A percentile compares a stretch with the other conserved stretches of the same genome.
Evolutionary conservation across 1,140 invertebrate genomes (phyloP).

Genomic region (Procambarus virginalis): DNA sequence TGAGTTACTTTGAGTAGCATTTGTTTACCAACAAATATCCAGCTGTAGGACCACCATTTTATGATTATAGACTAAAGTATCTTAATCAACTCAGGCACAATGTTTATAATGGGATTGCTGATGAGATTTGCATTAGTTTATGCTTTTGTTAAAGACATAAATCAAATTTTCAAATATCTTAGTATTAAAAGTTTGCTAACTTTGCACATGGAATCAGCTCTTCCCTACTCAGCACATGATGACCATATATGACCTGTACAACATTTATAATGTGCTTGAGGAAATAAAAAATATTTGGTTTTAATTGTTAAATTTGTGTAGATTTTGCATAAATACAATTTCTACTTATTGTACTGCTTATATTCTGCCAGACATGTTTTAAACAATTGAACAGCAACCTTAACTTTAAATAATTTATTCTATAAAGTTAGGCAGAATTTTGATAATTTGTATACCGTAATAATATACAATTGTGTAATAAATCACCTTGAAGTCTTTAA

Average conservation of each 20-base stretch:
- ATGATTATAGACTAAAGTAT: not conserved
- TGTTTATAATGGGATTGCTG: slow-evolving; percentile 13
- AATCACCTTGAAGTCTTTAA: not conserved
- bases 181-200: not conserved
- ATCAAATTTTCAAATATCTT: not conserved
- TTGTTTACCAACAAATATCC: not conserved
- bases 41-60: not conserved
- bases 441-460: not conserved
- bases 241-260: not conserved
- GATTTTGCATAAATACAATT: not conserved
- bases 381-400: not conserved
- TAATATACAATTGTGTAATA: not conserved
- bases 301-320: not conserved
- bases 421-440: not conserved
- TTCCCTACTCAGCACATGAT: not conserved
- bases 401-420: not conserved
- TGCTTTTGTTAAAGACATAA: not conserved
- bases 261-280: not conserved
- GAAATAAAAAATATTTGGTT: not conserved
- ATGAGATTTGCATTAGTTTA: not conserved
- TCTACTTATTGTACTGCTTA: not conserved
- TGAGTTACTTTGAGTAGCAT: not conserved
- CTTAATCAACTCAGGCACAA: slow-evolving; percentile 1
- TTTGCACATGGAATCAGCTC: not conserved
- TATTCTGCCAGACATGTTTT: not conserved